Conservation (phyloP, 2,888 invertebrate species). For the Harpalus rufipes region DNA sequence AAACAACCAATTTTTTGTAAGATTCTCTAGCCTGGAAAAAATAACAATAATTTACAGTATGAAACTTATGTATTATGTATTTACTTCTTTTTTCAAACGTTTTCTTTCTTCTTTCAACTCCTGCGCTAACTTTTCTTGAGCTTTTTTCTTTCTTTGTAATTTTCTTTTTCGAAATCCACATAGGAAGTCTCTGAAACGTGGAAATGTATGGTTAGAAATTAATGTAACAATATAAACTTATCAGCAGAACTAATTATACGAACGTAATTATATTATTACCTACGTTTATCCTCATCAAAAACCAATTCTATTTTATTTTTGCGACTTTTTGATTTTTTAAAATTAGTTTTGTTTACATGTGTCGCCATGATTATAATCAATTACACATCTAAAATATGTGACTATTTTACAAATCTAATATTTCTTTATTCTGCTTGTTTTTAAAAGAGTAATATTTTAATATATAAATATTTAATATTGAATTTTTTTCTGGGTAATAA, state of each 20-base stretch:
- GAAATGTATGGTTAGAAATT: constrained; percentile 64
- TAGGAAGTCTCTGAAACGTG: constrained; percentile 84
- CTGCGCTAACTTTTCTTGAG: constrained; percentile 85
- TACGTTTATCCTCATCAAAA: constrained; percentile 81
- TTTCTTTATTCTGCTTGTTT: background rate
- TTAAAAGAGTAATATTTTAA: background rate
- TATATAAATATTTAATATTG: constrained; percentile 3
- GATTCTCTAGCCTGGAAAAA: constrained; percentile 78
- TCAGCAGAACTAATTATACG: background rate
- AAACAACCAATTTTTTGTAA: constrained; percentile 86
- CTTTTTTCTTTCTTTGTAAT: constrained; percentile 86
- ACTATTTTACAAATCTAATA: background rate
- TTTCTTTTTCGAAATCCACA: constrained; percentile 91
- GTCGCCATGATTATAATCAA: constrained; percentile 66
- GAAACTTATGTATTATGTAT: constrained; percentile 63
- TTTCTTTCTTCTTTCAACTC: constrained; percentile 87
- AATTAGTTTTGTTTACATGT: constrained; percentile 53
- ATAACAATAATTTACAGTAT: background rate
- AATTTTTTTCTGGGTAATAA: background rate
- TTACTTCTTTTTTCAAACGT: constrained; percentile 86
- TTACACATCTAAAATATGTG: constrained; percentile 10
- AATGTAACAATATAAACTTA: background rate
- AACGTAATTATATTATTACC: constrained; percentile 74
- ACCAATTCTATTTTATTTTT: constrained; percentile 79
- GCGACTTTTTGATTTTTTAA: constrained; percentile 76